phyloP scores from a whole-genome alignment of 1,140 invertebrate species.

The Brachystomella parvula region DNA sequence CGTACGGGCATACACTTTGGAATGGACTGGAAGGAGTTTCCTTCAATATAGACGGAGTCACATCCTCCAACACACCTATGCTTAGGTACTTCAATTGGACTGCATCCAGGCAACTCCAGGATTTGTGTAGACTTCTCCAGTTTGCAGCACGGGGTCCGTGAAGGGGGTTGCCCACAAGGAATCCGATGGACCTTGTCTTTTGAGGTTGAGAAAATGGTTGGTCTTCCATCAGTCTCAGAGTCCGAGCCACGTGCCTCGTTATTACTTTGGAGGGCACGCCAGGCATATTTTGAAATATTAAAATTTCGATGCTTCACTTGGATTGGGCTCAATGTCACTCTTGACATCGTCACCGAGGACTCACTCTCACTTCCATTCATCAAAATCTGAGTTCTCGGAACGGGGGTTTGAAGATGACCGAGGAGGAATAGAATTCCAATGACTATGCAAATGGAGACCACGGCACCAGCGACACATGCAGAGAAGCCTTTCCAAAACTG shows the following conservation, averaged over 20 bases:
- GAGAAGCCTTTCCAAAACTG: too few species aligned
- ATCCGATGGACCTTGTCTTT: constrained; percentile 6
- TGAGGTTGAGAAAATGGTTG: background rate
- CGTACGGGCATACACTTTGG: background rate
- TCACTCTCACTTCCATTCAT: too few species aligned
- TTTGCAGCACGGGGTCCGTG: background rate
- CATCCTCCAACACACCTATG: background rate
- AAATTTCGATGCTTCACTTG: background rate
- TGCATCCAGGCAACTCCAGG: background rate
- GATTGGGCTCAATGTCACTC: background rate
- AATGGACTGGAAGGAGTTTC: background rate
- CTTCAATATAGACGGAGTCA: background rate
- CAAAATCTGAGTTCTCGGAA: too few species aligned
- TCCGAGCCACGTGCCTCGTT: background rate
- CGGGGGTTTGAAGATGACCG: background rate
- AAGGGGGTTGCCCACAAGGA: background rate
- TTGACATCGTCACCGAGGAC: background rate
- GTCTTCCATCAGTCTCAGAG: background rate
- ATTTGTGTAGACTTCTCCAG: background rate
- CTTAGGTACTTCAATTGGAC: background rate
- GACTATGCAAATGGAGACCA: background rate
- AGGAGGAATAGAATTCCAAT: background rate
- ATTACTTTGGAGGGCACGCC: background rate
- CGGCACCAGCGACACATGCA: background rate
- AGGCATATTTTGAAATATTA: background rate